These are phyloP conservation scores for Lithophane ornitopus DNA, from an alignment of 2,888 invertebrate species.

Conservation along the genomic window DNA sequence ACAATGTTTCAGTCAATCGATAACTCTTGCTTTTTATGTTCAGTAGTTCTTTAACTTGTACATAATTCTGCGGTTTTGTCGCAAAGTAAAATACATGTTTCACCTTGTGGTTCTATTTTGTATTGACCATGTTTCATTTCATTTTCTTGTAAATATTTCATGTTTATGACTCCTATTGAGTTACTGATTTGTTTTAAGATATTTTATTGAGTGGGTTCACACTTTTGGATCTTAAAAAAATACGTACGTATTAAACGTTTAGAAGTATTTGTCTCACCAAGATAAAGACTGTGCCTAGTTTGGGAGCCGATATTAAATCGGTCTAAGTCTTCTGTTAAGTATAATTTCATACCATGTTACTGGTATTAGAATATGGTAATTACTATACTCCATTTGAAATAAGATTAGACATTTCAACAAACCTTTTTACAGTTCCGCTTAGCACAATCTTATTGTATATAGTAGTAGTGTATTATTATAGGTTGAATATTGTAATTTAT, in stretches of 20 bases:
- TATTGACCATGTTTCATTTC: background rate
- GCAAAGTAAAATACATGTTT: slow-evolving; percentile 21
- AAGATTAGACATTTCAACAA: too few species aligned
- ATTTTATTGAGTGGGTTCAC: background rate
- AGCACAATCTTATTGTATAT: slow-evolving; percentile 1
- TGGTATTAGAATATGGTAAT: too few species aligned
- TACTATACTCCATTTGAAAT: too few species aligned
- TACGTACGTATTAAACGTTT: background rate
- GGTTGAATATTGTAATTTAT: too few species aligned
- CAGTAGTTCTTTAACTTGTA: background rate
- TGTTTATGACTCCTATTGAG: background rate
- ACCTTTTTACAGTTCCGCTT: slow-evolving; percentile 55
- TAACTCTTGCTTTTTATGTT: slow-evolving; percentile 36
- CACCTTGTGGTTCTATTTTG: slow-evolving; percentile 10
- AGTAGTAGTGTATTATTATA: slow-evolving; percentile 27
- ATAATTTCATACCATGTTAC: background rate
- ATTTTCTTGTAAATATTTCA: background rate
- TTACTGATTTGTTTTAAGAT: background rate
- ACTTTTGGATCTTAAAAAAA: background rate
- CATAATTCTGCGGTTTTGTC: slow-evolving; percentile 13
- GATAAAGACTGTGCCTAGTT: background rate
- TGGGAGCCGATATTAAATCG: background rate
- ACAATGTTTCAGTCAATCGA: slow-evolving; percentile 42
- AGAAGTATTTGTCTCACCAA: background rate
- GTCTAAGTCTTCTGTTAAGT: background rate